phyloP scores from a whole-genome alignment of 2,888 invertebrate genomes.

The Hedya salicella region DNA sequence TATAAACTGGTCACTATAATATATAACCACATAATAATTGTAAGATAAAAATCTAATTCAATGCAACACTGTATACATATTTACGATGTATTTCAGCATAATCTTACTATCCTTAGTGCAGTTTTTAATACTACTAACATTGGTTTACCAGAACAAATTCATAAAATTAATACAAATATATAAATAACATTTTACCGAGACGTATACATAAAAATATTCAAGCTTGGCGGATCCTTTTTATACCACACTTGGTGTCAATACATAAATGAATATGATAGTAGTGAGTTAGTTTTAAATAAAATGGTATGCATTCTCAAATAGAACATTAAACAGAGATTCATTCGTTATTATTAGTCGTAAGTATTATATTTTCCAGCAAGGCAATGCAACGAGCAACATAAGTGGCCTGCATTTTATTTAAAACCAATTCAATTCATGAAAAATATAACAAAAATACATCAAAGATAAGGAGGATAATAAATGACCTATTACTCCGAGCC shows the following conservation, averaged over 20 bases:
- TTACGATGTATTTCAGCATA: constrained; percentile 18
- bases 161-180: constrained; percentile 25
- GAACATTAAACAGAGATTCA: not conserved
- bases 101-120: constrained; percentile 4
- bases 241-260: constrained; percentile 7
- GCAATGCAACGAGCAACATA: not conserved
- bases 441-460: not conserved
- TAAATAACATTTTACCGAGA: constrained; percentile 17
- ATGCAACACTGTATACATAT: constrained; percentile 31
- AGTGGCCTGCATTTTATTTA: constrained; percentile 21
- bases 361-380: not conserved
- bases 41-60: constrained; percentile 11
- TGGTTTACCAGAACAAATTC: constrained; percentile 8
- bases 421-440: constrained; percentile 10
- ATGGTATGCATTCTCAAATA: constrained; percentile 2
- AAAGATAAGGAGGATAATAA: not conserved
- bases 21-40: constrained; percentile 7
- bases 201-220: constrained; percentile 28
- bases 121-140: constrained; percentile 22
- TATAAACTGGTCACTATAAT: constrained; percentile 22
- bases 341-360: not conserved
- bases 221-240: constrained; percentile 15
- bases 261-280: constrained; percentile 3
- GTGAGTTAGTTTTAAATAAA: constrained; percentile 27
- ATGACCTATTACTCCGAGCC: not conserved